Percentiles rank a stretch among this genome's conserved stretches.
Conservation (phyloP, 2,797 vertebrate genomes). For the Mormyrus hasselquistii region DNA sequence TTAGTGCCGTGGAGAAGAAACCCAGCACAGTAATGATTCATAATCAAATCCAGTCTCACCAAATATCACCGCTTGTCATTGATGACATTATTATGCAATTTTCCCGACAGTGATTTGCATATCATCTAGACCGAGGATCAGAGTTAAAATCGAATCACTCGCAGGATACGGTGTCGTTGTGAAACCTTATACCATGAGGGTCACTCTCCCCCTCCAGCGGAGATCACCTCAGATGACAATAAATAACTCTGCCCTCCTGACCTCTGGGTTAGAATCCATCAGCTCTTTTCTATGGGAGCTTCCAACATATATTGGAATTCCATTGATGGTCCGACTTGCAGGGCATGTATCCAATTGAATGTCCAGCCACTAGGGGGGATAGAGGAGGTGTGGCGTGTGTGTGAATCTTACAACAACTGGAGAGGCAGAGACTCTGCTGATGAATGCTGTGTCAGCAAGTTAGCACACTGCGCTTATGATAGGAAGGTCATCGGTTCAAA, state of each 20-base stretch:
- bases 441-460: not conserved
- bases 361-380: not conserved
- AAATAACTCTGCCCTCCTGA: slow-evolving; percentile 13
- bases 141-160: slow-evolving; percentile 11
- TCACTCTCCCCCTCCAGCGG: not conserved
- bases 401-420: not conserved
- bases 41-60: slow-evolving; percentile 21
- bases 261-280: not conserved
- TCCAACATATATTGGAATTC: not conserved
- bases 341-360: not conserved
- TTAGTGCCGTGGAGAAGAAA: slow-evolving; percentile 18
- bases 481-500: not conserved
- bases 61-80: slow-evolving; percentile 23
- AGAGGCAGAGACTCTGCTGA: not conserved
- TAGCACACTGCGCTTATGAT: not conserved
- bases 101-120: slow-evolving; percentile 29
- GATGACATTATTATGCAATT: slow-evolving; percentile 23
- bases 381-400: not conserved
- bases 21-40: slow-evolving; percentile 17
- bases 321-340: not conserved
- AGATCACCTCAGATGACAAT: not conserved
- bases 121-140: slow-evolving; percentile 29
- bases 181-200: not conserved
- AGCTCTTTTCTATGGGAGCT: not conserved
- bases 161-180: not conserved